A percentile compares a stretch with the other conserved stretches of the same genome.
Conservation (phyloP, 2,888 invertebrate species). For the Dysmachus trigonus region DNA sequence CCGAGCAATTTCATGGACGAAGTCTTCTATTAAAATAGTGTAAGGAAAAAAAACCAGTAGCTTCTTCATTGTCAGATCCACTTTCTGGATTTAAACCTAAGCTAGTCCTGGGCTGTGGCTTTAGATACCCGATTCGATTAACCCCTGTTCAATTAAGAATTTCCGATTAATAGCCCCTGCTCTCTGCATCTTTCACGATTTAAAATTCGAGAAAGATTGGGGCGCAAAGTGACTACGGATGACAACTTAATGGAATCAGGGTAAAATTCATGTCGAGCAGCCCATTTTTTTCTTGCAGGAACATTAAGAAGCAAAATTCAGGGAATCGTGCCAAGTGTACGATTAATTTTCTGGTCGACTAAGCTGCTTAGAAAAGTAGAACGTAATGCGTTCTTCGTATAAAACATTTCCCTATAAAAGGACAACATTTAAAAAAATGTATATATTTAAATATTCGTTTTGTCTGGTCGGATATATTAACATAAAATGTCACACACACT, state of each 20-base stretch:
- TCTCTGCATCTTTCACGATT: slow-evolving; percentile 14
- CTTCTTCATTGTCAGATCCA: not conserved
- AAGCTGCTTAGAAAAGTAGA: slow-evolving; percentile 52
- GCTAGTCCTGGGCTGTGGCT: not conserved
- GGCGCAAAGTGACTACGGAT: slow-evolving; percentile 6
- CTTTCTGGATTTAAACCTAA: not conserved
- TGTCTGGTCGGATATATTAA: not conserved
- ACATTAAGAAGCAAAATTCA: not conserved
- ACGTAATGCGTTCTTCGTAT: slow-evolving; percentile 51
- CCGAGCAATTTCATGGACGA: not conserved
- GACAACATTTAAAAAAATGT: not conserved
- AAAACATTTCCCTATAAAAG: slow-evolving; percentile 17
- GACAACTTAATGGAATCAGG: slow-evolving; percentile 40
- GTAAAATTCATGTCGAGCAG: not conserved
- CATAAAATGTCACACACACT: not conserved
- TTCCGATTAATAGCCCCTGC: not conserved
- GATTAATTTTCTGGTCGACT: slow-evolving; percentile 56
- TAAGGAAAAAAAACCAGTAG: not conserved
- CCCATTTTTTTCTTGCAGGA: not conserved
- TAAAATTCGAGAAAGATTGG: not conserved
- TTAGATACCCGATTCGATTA: slow-evolving; percentile 25
- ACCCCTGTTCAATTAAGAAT: slow-evolving; percentile 26
- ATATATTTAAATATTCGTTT: not conserved
- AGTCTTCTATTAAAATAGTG: not conserved
- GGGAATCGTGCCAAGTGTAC: slow-evolving; percentile 51